Evolutionary conservation across 2,113 vertebrate species (phyloP).

Genomic region (Aegypius monachus): DNA sequence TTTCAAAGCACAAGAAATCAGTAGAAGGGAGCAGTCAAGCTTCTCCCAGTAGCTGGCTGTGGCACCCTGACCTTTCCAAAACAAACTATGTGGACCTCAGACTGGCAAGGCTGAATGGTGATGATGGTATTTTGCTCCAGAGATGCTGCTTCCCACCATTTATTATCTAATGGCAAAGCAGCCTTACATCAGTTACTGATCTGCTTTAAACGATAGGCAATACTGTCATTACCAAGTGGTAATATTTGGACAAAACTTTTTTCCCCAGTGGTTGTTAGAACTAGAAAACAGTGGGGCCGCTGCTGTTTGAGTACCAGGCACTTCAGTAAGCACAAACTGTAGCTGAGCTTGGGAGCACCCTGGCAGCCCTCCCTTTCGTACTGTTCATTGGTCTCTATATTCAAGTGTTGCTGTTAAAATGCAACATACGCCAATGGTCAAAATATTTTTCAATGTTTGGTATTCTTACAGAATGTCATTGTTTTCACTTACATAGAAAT

Average conservation of each 20-base stretch:
- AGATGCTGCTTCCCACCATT: background rate
- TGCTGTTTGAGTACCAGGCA: background rate
- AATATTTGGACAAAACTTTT: background rate
- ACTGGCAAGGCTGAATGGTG: background rate
- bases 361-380: background rate
- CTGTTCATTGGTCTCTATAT: background rate
- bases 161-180: background rate
- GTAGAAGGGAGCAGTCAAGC: background rate
- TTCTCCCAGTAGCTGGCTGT: background rate
- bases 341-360: background rate
- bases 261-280: background rate
- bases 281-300: background rate
- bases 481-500: background rate
- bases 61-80: background rate
- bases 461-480: background rate
- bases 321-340: background rate
- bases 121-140: background rate
- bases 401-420: background rate
- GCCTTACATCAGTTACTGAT: background rate
- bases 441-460: background rate
- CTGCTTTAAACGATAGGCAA: background rate
- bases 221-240: background rate
- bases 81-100: background rate
- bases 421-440: background rate
- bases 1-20: background rate